Conservation (phyloP, 1,140 invertebrate genomes). For the Hermatobates lingyangjiaoensis region DNA sequence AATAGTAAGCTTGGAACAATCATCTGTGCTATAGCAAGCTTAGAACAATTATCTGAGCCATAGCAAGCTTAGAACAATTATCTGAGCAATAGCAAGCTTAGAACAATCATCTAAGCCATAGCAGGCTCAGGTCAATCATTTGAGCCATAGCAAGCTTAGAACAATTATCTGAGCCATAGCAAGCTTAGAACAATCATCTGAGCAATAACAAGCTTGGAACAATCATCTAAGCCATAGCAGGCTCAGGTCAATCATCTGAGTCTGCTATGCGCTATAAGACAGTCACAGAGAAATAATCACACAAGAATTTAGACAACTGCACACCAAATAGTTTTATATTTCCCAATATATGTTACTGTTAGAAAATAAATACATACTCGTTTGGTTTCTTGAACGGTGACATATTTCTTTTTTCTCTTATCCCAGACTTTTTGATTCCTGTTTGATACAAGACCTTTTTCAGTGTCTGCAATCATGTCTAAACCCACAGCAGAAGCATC, state of each 20-base stretch:
- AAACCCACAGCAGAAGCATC: slow-evolving; percentile 53
- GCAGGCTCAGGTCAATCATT: too few species aligned
- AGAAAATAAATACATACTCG: background rate
- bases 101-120: too few species aligned
- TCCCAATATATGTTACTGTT: background rate
- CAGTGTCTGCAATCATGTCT: slow-evolving; percentile 61
- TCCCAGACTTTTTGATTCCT: slow-evolving; percentile 53
- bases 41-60: too few species aligned
- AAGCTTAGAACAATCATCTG: too few species aligned
- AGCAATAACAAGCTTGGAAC: background rate
- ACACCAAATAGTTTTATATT: background rate
- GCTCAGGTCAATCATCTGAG: background rate
- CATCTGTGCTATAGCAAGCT: too few species aligned
- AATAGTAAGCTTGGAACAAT: too few species aligned
- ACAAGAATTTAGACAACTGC: background rate
- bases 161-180: too few species aligned
- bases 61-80: too few species aligned
- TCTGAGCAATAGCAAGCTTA: too few species aligned
- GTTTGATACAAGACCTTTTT: slow-evolving; percentile 33
- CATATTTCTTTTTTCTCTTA: slow-evolving; percentile 80
- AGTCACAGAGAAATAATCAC: background rate
- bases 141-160: too few species aligned
- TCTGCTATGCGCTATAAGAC: background rate
- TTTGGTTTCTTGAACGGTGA: slow-evolving; percentile 35
- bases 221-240: background rate